Base-by-base conservation (phyloP, 2,113 vertebrate species). In the Cyanocitta stelleri region DNA sequence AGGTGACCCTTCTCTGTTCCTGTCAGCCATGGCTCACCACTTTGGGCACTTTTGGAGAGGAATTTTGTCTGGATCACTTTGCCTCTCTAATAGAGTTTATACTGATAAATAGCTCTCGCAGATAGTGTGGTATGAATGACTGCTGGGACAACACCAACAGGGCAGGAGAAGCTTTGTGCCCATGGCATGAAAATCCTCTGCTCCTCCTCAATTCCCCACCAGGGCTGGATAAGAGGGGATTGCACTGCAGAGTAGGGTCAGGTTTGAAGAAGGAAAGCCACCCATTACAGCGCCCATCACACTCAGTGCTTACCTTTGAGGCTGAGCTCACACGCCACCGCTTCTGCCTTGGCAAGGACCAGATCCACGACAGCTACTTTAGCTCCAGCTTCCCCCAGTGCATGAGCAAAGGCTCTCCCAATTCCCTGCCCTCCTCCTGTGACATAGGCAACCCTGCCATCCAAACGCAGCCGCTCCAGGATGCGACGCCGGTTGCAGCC, bases 381-480 rank as follows among this genome's bases (percentile, higher is more conserved):
- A 9, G 98, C 98, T 35, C 98, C 98, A 0, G 98, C 98, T 94
- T 98, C 98, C 10, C 98, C 98, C 77, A 98, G 52, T 0, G 98
- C 98, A 0, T 98, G 98, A 46, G 98, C 98, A 24, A 98, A 98
- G 14, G 97, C 98, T 80, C 98, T 97, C 46, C 98, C 98, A 16
- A 98, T 98, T 7, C 98, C 98, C 90, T 98, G 98, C 20, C 98
- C 98, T 10, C 95, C 98, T 0, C 98, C 98, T 0, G 98, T 98
- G 75, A 98, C 97, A 0, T 98, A 98, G 48, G 98, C 98, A 56
- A 98, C 98, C 95, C 97, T 97, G 33, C 96, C 97, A 23, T 98
- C 98, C 61, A 98, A 88, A 5, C 97, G 96, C 95, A 99, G 96
- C 33, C 97, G 97, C 44, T 98, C 98, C 16, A 98, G 97, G 77